phyloP scores from a whole-genome alignment of 2,888 invertebrate genomes.

The Drosophila kuntzei region DNA sequence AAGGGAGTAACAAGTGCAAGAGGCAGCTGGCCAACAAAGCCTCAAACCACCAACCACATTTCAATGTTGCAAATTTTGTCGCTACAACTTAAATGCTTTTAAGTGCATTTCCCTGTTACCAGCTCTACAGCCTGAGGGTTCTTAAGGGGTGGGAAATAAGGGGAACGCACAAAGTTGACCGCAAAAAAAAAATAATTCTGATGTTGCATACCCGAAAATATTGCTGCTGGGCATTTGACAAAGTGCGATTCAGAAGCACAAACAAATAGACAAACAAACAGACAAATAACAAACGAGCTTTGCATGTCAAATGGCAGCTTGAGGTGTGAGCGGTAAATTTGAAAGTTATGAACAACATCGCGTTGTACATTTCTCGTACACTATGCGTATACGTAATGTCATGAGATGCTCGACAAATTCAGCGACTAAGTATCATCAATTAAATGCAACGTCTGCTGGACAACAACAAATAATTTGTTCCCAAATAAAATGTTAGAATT shows the following conservation, averaged over 20 bases:
- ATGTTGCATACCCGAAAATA: conserved; percentile 35
- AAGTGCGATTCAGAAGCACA: conserved; percentile 25
- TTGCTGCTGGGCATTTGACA: conserved; percentile 27
- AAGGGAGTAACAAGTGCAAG: conserved; percentile 14
- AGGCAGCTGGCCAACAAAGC: conserved; percentile 24
- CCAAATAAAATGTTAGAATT: no score
- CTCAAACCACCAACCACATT: conserved; percentile 67
- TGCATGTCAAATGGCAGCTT: conserved; percentile 37
- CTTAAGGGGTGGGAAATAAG: neutral
- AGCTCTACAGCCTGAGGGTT: conserved; percentile 2
- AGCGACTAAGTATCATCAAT: conserved; percentile 49
- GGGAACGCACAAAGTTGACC: conserved; percentile 20
- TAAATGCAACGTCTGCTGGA: conserved; percentile 15
- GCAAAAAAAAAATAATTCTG: conserved; percentile 17
- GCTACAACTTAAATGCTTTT: conserved; percentile 80
- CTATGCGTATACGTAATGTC: conserved; percentile 32
- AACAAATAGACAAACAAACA: conserved; percentile 12
- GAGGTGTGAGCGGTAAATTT: conserved; percentile 40
- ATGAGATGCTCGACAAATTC: conserved; percentile 21
- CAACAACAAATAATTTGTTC: neutral
- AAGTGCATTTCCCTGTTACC: conserved; percentile 73
- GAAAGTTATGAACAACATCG: conserved; percentile 7
- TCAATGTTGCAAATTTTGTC: conserved; percentile 73
- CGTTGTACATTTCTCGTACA: neutral
- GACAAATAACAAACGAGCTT: conserved; percentile 15